Evolutionary conservation across 1,140 invertebrate species (phyloP).

Genomic region (Bursaphelenchus mucronatus): DNA sequence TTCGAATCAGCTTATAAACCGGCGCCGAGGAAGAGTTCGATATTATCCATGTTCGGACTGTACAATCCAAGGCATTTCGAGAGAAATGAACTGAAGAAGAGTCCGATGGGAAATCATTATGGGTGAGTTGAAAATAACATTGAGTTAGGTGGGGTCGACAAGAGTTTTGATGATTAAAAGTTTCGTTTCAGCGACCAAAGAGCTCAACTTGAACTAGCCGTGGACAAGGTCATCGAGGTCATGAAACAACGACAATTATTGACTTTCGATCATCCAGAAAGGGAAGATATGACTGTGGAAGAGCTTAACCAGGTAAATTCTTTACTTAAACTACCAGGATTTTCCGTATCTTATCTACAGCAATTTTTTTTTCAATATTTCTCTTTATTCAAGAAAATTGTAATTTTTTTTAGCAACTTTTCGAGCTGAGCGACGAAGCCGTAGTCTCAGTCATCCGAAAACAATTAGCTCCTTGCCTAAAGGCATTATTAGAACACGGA

Average conservation of each 20-base stretch:
- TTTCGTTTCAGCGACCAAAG: slow-evolving; percentile 72
- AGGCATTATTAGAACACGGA: slow-evolving; percentile 90
- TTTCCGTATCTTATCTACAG: too few relatives aligned
- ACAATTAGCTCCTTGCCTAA: slow-evolving; percentile 78
- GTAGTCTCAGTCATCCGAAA: slow-evolving; percentile 82
- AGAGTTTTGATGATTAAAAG: too few relatives aligned
- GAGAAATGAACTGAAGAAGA: slow-evolving; percentile 79
- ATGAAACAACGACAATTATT: slow-evolving; percentile 53
- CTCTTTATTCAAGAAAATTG: too few relatives aligned
- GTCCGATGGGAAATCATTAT: slow-evolving; percentile 79
- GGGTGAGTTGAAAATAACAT: slow-evolving; percentile 66
- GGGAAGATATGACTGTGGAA: slow-evolving; percentile 67
- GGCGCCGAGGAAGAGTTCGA: slow-evolving; percentile 15
- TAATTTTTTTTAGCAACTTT: slow-evolving; percentile 61
- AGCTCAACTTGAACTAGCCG: slow-evolving; percentile 82
- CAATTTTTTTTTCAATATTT: too few relatives aligned
- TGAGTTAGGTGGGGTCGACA: too few relatives aligned
- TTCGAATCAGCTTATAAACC: slow-evolving; percentile 19
- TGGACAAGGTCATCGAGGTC: slow-evolving; percentile 72
- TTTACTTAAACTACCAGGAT: too few relatives aligned
- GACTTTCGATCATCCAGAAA: slow-evolving; percentile 55
- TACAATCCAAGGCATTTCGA: slow-evolving; percentile 65
- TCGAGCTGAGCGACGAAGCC: slow-evolving; percentile 68
- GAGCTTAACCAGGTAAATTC: slow-evolving; percentile 64
- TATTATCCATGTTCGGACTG: slow-evolving; percentile 30